Base-by-base conservation (phyloP, 2,888 invertebrate genomes). In the Anorthoa munda region DNA sequence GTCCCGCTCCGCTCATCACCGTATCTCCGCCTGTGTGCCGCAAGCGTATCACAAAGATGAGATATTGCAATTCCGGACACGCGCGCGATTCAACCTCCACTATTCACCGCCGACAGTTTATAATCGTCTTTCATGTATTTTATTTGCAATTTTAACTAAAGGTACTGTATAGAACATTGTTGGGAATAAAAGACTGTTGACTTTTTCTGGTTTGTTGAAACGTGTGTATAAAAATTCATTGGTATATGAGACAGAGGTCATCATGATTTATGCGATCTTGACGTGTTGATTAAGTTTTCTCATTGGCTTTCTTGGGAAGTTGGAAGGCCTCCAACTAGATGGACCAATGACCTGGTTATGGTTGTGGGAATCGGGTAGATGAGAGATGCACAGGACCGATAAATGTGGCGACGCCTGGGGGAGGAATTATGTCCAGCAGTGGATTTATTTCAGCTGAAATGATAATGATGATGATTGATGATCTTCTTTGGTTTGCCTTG, bases 61-160 rank as follows among this genome's bases (percentile, higher is more conserved):
- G 89, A 88, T 90, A 93, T 94, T 91, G 88, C 89, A 80, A 94
- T 93, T 91, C 93, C 31, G 76, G 83, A 88, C 94, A 94, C 93
- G 94, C 91, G 90, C 81, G 83, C 90, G 86, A 87, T 89, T 89
- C 89, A 88, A 87, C 85, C 83, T 76, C 68, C 65, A 69, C 76
- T 86, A 88, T 88, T 87, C 89, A 85, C 74, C 66, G 83, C 79
- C 78, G 83, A 79, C 79, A 75, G 74, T 82, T 77, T 84, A 81
- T 79, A 87, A 85, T 86, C 81, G 79, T 60, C 61, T 75, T 76
- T 84, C 80, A 67, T 75, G 71, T 69, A 75, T 81, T 72, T 72
- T 81, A 84, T 83, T 76, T 77, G 72, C 72, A 73, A 77, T 68
- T 31, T 26, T 66, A 66, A 66, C 15, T 48, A 72, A 61, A 63